These are phyloP conservation scores for Anthopleura xanthogrammica DNA, from an alignment of 92 coral and sea anemone species.

Conservation along the genomic window DNA sequence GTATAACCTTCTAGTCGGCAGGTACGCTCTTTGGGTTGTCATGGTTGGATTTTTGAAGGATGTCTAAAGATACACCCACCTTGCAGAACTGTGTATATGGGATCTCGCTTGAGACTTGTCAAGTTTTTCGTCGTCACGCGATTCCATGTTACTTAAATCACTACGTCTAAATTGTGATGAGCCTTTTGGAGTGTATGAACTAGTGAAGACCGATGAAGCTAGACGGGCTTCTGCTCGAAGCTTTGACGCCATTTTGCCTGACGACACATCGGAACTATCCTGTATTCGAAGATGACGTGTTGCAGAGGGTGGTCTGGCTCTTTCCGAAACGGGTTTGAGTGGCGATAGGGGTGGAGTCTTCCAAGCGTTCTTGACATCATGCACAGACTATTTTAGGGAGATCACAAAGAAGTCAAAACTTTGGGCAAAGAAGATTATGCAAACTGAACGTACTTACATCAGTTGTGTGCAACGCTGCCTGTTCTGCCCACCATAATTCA, in stretches of 20 bases:
- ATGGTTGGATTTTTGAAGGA: too few species aligned
- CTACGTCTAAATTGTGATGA: neutral
- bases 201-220: conserved; percentile 62
- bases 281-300: conserved; percentile 51
- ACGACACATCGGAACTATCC: conserved; percentile 29
- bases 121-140: neutral
- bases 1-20: too few species aligned
- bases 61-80: neutral
- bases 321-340: conserved; percentile 50
- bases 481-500: conserved; percentile 98
- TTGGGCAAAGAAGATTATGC: neutral
- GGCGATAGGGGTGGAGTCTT: conserved; percentile 97
- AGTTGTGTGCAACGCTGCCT: conserved; percentile 57
- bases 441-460: conserved; percentile 12
- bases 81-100: neutral
- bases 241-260: conserved; percentile 64
- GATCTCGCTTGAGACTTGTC: neutral
- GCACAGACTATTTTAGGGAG: conserved; percentile 24
- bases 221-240: conserved; percentile 82
- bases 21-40: too few species aligned
- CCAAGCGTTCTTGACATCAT: conserved; percentile 84
- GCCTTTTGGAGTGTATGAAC: conserved; percentile 33
- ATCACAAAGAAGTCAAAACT: neutral
- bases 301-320: conserved; percentile 59
- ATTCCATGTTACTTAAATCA: neutral